Percentiles rank a stretch among this genome's conserved stretches.
phyloP scores from a whole-genome alignment of 2,113 vertebrate genomes.

The Siniperca chuatsi region DNA sequence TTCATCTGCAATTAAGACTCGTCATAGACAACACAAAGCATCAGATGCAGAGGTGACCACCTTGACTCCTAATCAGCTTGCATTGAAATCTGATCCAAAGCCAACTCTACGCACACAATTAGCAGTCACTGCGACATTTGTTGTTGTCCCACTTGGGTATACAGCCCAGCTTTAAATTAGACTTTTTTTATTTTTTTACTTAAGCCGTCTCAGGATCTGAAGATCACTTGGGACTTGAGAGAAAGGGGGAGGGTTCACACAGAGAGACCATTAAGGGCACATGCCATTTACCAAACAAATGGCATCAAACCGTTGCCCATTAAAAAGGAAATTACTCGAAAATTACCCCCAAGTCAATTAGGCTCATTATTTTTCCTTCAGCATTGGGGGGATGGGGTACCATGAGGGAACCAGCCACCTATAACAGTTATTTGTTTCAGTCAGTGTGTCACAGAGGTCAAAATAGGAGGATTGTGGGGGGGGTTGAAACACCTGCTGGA shows the following conservation, averaged over 20 bases:
- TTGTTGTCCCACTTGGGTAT: conserved; percentile 24
- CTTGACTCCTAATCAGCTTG: conserved; percentile 33
- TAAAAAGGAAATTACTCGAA: conserved; percentile 79
- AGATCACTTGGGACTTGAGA: conserved; percentile 49
- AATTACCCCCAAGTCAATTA: conserved; percentile 80
- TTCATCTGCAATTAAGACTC: neutral
- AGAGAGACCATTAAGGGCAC: conserved; percentile 66
- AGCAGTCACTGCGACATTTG: conserved; percentile 43
- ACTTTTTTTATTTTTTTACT: conserved; percentile 23
- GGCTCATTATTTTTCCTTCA: conserved; percentile 75
- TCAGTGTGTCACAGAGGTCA: conserved; percentile 52
- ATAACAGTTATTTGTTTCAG: conserved; percentile 62
- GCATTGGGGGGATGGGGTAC: conserved; percentile 17
- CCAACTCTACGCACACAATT: conserved; percentile 26
- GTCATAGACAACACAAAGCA: conserved; percentile 25
- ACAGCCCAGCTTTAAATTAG: conserved; percentile 44
- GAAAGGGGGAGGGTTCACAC: conserved; percentile 46
- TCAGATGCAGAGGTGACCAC: conserved; percentile 26
- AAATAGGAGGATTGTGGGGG: conserved; percentile 1
- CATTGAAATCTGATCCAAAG: conserved; percentile 30
- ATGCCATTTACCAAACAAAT: conserved; percentile 78
- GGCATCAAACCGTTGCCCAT: conserved; percentile 75
- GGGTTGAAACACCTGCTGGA: conserved; percentile 73
- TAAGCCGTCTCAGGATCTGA: conserved; percentile 43
- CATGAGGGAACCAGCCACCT: conserved; percentile 24